These are phyloP conservation scores for Poecile montanus DNA, from an alignment of 2,797 vertebrate species.

Conservation along the genomic window DNA sequence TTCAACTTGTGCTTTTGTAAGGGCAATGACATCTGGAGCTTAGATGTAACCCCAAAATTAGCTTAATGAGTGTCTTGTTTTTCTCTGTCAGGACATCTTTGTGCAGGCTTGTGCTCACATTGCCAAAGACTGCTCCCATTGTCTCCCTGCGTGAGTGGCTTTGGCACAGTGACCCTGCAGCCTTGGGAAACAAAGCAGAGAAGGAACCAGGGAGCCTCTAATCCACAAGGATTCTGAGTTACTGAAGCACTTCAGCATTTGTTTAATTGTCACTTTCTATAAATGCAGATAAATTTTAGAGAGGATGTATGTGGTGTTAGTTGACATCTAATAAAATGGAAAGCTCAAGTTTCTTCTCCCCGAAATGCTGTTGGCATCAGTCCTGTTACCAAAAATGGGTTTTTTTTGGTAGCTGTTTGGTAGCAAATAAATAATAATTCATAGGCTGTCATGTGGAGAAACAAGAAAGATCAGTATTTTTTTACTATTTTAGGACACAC, in stretches of 20 bases:
- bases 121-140: not conserved
- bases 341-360: not conserved
- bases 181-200: not conserved
- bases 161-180: not conserved
- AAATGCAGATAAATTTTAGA: not conserved
- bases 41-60: not conserved
- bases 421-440: not conserved
- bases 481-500: not conserved
- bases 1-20: not conserved
- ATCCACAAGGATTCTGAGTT: not conserved
- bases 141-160: not conserved
- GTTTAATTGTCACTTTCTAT: not conserved
- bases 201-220: not conserved
- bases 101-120: not conserved
- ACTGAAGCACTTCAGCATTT: not conserved
- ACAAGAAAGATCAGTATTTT: not conserved
- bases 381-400: not conserved
- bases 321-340: not conserved
- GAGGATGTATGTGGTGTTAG: not conserved
- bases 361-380: fast-evolving
- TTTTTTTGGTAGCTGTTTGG: not conserved
- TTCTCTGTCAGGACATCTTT: not conserved
- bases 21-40: not conserved
- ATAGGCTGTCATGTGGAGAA: not conserved
- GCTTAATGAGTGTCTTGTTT: not conserved